Percentiles rank a stretch among this genome's conserved stretches.
phyloP scores from a whole-genome alignment of 2,113 vertebrate species.

The Scomber japonicus region DNA sequence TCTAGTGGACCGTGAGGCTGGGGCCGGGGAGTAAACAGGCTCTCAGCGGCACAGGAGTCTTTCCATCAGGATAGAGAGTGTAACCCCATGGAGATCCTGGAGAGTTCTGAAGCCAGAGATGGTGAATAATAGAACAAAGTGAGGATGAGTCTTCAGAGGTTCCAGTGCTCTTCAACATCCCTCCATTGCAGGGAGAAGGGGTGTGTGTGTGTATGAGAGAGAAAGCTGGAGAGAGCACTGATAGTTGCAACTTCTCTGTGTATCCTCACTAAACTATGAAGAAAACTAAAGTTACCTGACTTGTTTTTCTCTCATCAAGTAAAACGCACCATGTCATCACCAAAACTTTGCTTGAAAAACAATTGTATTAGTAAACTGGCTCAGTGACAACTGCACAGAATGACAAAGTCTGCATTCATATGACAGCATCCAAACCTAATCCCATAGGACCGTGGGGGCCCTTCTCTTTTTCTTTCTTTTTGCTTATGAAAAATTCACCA shows the following conservation, averaged over 20 bases:
- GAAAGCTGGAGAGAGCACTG: constrained; percentile 11
- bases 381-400: constrained; percentile 17
- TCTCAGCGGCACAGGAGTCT: constrained; percentile 67
- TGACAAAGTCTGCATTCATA: constrained; percentile 40
- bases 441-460: constrained; percentile 33
- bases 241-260: constrained; percentile 50
- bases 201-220: constrained; percentile 43
- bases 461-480: constrained; percentile 11
- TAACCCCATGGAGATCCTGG: constrained; percentile 79
- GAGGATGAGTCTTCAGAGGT: constrained; percentile 83
- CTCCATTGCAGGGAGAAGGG: constrained; percentile 62
- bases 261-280: constrained; percentile 40
- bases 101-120: constrained; percentile 85
- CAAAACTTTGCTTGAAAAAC: constrained; percentile 34
- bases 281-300: constrained; percentile 43
- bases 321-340: neutral
- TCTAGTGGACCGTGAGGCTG: constrained; percentile 41
- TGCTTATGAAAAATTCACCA: constrained; percentile 75
- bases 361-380: constrained; percentile 22
- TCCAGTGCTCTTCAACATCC: constrained; percentile 80
- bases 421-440: constrained; percentile 49
- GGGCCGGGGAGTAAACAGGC: constrained; percentile 74
- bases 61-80: constrained; percentile 76
- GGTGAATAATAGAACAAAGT: constrained; percentile 91
- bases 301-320: constrained; percentile 31